Base-by-base conservation (phyloP, 2,113 vertebrate species). In the Nothocercus julius region DNA sequence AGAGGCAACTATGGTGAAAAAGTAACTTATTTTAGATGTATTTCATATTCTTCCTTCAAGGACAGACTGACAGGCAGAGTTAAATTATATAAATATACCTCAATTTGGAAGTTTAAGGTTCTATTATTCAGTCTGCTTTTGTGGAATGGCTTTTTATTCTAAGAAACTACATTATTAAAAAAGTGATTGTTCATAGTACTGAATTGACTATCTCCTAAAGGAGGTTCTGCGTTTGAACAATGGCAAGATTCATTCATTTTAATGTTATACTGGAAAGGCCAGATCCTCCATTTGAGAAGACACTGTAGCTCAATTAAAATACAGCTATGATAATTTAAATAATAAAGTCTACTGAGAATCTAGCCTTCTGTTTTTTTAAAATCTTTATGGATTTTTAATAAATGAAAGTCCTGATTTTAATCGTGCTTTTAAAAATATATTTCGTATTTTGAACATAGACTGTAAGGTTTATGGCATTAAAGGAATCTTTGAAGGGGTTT, bases 301-400 rank as follows among this genome's bases (percentile, higher is more conserved):
- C 5, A 11, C 13, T 51, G 24, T 16, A 10, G 30, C 42, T 85
- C 20, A 72, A 7, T 1, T 90, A 11, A 88, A 81, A 73, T 53
- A 32, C 13, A 51, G 27, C 64, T 75, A 17, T 70, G 42, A 49
- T 47, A 61, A 72, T 34, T 81, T 63, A 87, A n/a, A n/a, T n/a
- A n/a, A n/a, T n/a, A n/a, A 53, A 77, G 11, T 87, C 36, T 38
- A 4, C 32, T 90, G 73, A 91, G 80, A 80, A 87, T 81, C 58
- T 82, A 80, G 47, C 77, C 85, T 89, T 80, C 66, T 91, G 17
- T 1, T 53, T 90, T 96, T 92, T 80, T 22, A 24, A 22, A 94
- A 90, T 61, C 40, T 94, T 86, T 63, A 67, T 63, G n/a, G 34
- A 45, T 80, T 96, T 97, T 85, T 83, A 94, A 78, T 64, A 84